Base-by-base conservation (phyloP, 2,113 vertebrate species). In the Psettodes erumei region DNA sequence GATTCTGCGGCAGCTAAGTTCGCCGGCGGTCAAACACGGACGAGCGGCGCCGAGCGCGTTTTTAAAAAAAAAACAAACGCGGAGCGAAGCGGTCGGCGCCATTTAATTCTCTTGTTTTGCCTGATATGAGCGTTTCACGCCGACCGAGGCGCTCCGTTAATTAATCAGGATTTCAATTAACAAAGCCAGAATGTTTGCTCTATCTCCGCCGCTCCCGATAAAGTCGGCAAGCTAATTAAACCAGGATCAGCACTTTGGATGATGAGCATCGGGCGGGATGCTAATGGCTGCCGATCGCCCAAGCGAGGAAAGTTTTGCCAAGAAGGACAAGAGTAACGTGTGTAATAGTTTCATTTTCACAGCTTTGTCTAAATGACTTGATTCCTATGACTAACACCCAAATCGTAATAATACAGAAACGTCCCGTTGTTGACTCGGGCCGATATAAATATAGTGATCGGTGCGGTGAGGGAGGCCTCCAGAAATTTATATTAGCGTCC, bases 131-230 rank as follows among this genome's bases (percentile, higher is more conserved):
- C 2, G 3, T 19, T 32, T 55, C 63, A 33, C 59, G 53, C 10
- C 0, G 40, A 50, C 32, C 25, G 27, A 66, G 61, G 63, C 51
- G 13, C 38, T 72, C 38, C 65, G 55, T 75, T 71, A 82, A 91
- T 89, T 86, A 83, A 86, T 77, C 82, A 65, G 68, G 38, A 70
- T 82, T 88, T 86, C 64, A 84, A 84, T 90, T 90, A 87, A 74
- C 77, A 69, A 61, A 68, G 71, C 3, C 12, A 58, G 77, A 76
- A 69, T 79, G 76, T 85, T 79, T 84, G 74, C 62, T 13, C 75
- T 88, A 81, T 86, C 81, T 83, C 68, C 70, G 61, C 71, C 19
- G 50, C 40, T 72, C 51, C 56, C 61, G 77, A 86, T 87, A 83
- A 85, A 77, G 68, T 67, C 10, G 71, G 54, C 66, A 32, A 64